A percentile compares a stretch with the other conserved stretches of the same genome.
Conservation (phyloP, 2,113 vertebrate species). For the Spea multiplicata region DNA sequence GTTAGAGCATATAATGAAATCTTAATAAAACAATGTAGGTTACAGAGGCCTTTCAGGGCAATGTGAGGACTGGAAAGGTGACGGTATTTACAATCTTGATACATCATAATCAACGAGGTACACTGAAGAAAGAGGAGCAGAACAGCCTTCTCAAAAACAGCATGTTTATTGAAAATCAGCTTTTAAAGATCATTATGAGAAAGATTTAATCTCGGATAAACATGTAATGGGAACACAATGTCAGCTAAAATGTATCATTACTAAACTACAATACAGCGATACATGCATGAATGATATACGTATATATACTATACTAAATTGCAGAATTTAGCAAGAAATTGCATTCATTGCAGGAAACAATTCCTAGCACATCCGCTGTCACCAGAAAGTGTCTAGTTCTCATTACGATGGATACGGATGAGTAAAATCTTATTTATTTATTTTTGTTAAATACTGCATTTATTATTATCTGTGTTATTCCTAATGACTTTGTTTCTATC, state of each 20-base stretch:
- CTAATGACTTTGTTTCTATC: no score
- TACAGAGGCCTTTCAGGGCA: neutral
- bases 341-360: no score
- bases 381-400: no score
- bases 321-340: no score
- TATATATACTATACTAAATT: no score
- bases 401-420: no score
- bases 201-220: neutral
- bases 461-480: no score
- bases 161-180: neutral
- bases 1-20: neutral
- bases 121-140: conserved; percentile 17
- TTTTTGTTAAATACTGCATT: no score
- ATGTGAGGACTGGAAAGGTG: neutral
- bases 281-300: no score
- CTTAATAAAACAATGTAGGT: neutral
- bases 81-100: conserved; percentile 8
- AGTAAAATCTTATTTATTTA: no score
- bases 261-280: no score
- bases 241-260: conserved; percentile 2
- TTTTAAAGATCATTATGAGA: conserved; percentile 22
- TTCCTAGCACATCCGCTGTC: no score
- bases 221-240: conserved; percentile 24
- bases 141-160: neutral
- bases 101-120: conserved; percentile 3